Base-by-base conservation (phyloP, 2,113 vertebrate species). In the Oostethus manadensis region DNA sequence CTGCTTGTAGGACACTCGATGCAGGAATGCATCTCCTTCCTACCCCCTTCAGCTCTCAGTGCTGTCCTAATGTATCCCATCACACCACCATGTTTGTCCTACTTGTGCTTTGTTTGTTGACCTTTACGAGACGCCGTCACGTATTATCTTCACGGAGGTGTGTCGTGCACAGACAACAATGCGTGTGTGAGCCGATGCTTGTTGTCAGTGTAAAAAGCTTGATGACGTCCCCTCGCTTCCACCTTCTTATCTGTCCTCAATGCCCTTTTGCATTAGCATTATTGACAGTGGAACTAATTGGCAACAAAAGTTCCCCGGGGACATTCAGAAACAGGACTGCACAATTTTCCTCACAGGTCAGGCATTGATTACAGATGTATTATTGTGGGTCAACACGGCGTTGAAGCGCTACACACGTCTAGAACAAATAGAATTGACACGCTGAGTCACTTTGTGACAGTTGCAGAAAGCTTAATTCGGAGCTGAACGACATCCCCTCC, bases 241-340 rank as follows among this genome's bases (percentile, higher is more conserved):
- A 29, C 59, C 62, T 71, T 75, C 65, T 59, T 73, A 70, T 77
- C 22, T 20, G 65, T 77, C 72, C 76, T 75, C 74, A 60, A 47
- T 76, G 82, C 83, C 83, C 82, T 81, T 74, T 68, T 68, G 66
- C 70, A 70, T 86, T 78, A 81, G 56, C 78, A 38, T 82, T 83
- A 86, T 84, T 85, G 86, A 81, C 80, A 74, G 74, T 80, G 77
- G 67, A 80, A 68, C 71, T 88, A 87, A 90, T 83, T 83, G 86
- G 75, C 66, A 75, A 71, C 73, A 64, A 77, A 69, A 71, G 63
- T 74, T 68, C 62, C 80, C 80, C 71, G 17, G 22, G 81, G 82
- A 80, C 51, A 58, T 81, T 79, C 83, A 75, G n/a, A 77, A 86
- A 88, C 84, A 83, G 78, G 78, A 79, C 78, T 70, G 68, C 51